Conservation (phyloP, 2,888 invertebrate species). For the Campoplex nolae region DNA sequence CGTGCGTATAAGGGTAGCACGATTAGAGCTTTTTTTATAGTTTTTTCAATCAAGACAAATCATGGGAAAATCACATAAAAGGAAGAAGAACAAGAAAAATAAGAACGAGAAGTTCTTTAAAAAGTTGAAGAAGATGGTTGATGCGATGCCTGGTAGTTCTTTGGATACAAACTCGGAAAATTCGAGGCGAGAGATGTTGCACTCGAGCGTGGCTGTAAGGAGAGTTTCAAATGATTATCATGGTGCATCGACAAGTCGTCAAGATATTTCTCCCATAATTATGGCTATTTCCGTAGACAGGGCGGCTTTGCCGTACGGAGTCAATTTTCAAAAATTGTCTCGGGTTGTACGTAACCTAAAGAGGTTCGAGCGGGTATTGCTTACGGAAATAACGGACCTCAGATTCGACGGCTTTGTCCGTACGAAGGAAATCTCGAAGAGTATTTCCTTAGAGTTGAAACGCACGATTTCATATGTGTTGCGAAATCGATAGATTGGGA, state of each 20-base stretch:
- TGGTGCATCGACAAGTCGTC: slow-evolving; percentile 43
- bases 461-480: background rate
- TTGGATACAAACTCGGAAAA: slow-evolving; percentile 43
- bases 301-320: no score
- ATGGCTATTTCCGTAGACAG: slow-evolving; percentile 54
- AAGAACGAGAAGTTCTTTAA: slow-evolving; percentile 2
- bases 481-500: background rate
- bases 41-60: slow-evolving; percentile 48
- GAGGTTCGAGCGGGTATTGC: slow-evolving; percentile 53
- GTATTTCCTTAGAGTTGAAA: slow-evolving; percentile 44
- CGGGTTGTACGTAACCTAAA: slow-evolving; percentile 48
- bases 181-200: slow-evolving; percentile 22
- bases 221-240: background rate
- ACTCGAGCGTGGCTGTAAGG: slow-evolving; percentile 26
- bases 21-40: slow-evolving; percentile 56
- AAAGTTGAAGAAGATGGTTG: slow-evolving; percentile 58
- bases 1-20: slow-evolving; percentile 44
- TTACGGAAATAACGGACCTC: slow-evolving; percentile 45
- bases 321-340: no score
- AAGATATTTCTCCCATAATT: slow-evolving; percentile 41
- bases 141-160: slow-evolving; percentile 60
- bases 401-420: slow-evolving; percentile 57
- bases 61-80: slow-evolving; percentile 58
- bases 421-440: slow-evolving; percentile 47
- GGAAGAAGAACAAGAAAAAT: slow-evolving; percentile 60